These are phyloP conservation scores for Turritopsis rubra DNA, from an alignment of 30 jellyfish, hydroid and myxozoan genomes.

Conservation along the genomic window DNA sequence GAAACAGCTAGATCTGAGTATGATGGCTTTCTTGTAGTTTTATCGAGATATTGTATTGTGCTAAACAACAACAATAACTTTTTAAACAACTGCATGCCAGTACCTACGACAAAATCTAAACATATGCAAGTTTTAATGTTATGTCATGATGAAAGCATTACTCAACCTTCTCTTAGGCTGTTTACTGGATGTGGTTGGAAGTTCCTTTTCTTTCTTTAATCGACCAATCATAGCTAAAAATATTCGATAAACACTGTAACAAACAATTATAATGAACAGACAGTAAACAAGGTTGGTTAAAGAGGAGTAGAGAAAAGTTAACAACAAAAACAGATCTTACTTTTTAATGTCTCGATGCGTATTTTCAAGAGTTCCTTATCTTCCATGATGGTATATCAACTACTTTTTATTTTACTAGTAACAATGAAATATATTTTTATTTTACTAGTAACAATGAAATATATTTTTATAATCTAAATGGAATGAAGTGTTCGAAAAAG, in stretches of 20 bases:
- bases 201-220: not conserved
- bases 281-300: too few species aligned
- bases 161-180: too few species aligned
- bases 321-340: not conserved
- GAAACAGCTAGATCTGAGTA: not conserved
- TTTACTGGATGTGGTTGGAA: not conserved
- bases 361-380: slow-evolving; percentile 30
- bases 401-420: too few species aligned
- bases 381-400: slow-evolving; percentile 21
- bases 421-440: too few species aligned
- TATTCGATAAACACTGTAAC: not conserved
- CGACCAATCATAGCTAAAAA: not conserved
- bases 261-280: not conserved
- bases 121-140: too few species aligned
- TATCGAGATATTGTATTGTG: not conserved
- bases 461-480: not conserved
- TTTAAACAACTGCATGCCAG: too few species aligned
- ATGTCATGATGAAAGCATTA: too few species aligned
- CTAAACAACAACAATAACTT: not conserved
- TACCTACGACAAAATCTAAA: too few species aligned
- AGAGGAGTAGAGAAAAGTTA: not conserved
- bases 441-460: not conserved
- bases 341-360: slow-evolving; percentile 21
- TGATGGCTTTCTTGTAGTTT: not conserved
- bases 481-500: not conserved